Evolutionary conservation across 2,113 vertebrate genomes (phyloP).

Genomic region (Lepus americanus): DNA sequence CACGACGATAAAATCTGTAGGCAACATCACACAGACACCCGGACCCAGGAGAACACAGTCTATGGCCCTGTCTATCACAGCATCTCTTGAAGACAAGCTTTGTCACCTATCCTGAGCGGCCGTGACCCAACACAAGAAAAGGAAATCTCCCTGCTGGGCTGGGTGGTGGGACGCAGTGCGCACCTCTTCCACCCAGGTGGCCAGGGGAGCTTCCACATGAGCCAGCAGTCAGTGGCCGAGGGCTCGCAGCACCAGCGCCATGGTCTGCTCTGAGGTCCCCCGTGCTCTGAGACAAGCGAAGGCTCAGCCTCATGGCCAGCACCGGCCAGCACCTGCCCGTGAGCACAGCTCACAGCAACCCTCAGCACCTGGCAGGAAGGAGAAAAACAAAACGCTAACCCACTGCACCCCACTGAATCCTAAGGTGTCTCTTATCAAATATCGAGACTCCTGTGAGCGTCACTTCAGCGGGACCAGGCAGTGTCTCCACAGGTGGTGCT

Average conservation of each 20-base stretch:
- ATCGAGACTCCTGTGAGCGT: not conserved
- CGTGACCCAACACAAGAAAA: not conserved
- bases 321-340: not conserved
- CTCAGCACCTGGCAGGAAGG: not conserved
- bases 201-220: no score
- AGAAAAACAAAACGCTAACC: not conserved
- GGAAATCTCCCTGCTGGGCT: constrained; percentile 18
- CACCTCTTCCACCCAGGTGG: not conserved
- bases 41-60: no score
- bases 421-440: not conserved
- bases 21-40: not conserved
- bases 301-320: not conserved
- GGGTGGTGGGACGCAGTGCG: constrained; percentile 24
- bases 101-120: not conserved
- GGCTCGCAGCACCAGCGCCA: not conserved
- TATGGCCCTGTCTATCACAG: fast-evolving
- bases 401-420: not conserved
- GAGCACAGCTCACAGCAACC: not conserved
- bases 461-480: not conserved
- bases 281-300: fast-evolving
- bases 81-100: not conserved
- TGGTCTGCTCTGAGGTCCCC: fast-evolving
- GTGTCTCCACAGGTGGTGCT: not conserved
- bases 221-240: not conserved
- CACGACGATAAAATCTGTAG: not conserved